Percentiles rank a stretch among this genome's conserved stretches.
phyloP scores from a whole-genome alignment of 1,140 invertebrate species.

The Potamilus streckersoni region DNA sequence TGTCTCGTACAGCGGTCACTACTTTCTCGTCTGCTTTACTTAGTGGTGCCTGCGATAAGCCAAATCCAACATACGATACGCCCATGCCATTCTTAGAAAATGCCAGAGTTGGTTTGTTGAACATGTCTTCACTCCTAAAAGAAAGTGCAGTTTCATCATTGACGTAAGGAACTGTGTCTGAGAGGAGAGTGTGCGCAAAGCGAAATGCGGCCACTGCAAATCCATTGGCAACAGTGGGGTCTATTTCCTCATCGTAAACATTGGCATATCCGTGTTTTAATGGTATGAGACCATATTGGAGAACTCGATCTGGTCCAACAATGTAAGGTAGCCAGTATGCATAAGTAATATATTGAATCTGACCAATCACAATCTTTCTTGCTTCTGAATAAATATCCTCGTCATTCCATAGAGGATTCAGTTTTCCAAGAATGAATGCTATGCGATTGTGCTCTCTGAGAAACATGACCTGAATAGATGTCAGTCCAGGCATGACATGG shows the following conservation, averaged over 20 bases:
- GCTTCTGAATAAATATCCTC: slow-evolving; percentile 93
- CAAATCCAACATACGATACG: slow-evolving; percentile 18
- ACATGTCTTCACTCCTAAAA: slow-evolving; percentile 15
- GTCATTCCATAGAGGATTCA: slow-evolving; percentile 95
- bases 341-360: slow-evolving; percentile 82
- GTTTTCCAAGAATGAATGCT: slow-evolving; percentile 77
- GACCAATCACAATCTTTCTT: slow-evolving; percentile 80
- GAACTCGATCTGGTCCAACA: slow-evolving; percentile 70
- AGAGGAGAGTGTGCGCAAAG: slow-evolving; percentile 94
- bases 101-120: slow-evolving; percentile 23
- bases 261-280: not conserved
- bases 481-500: slow-evolving; percentile 70
- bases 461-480: slow-evolving; percentile 96
- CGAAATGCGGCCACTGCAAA: slow-evolving; percentile 95
- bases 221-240: slow-evolving; percentile 90
- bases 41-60: slow-evolving; percentile 14
- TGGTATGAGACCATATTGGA: slow-evolving; percentile 11
- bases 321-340: slow-evolving; percentile 88
- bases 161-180: slow-evolving; percentile 15
- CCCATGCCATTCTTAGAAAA: slow-evolving; percentile 19
- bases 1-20: slow-evolving; percentile 20
- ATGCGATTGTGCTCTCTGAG: slow-evolving; percentile 94
- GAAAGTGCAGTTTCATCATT: slow-evolving; percentile 6
- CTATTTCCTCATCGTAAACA: slow-evolving; percentile 79
- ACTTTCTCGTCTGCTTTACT: slow-evolving; percentile 22